Evolutionary conservation across 1,140 invertebrate genomes (phyloP), one percentile per base, ranked within the genome.

Genomic region (Conus betulinus): DNA sequence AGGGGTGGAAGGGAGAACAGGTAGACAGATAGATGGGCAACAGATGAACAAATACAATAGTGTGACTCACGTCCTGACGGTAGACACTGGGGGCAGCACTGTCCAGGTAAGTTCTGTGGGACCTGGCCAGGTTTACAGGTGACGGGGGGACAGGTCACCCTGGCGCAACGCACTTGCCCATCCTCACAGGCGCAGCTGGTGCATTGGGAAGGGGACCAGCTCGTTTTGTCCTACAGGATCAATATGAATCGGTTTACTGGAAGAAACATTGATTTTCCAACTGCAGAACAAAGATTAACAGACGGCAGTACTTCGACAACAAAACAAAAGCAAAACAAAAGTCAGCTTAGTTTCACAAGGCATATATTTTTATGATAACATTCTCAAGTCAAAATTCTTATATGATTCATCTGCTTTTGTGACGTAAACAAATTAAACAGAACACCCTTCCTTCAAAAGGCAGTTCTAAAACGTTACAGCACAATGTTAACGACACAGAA

Each of bases 11-110:
- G 11, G 53, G 51, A 27, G 82, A 52, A 82, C 15, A 83, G 27
- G 23, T 15, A 57, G 55, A 83, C 25, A 84, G 25, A 63, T 7
- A 55, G 17, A 79, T 8, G 67, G 15, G 17, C 7, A 4, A n/a
- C 13, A 15, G n/a, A 55, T 20, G 17, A 17, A n/a, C n/a, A 60
- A 74, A 15, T 67, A 17, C 52, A 25, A 82, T 10, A 51, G 23
- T 79, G 57, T 57, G 67, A 92, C 93, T 91, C 89, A 94, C 93
- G 88, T 88, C 93, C 93, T 83, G 90, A 89, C 57, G 93, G 91
- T 53, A 94, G 91, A 88, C 93, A 94, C 57, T 90, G 88, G 3
- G 93, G 92, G 88, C 93, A 94, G 84, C 93, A 94, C 76, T 92
- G 87, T n/a, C 91, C 92, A 60, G 92, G 91, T 17, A 93, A 79